These are phyloP conservation scores for Thelaira solivaga DNA, from an alignment of 2,888 invertebrate species.

Conservation along the genomic window DNA sequence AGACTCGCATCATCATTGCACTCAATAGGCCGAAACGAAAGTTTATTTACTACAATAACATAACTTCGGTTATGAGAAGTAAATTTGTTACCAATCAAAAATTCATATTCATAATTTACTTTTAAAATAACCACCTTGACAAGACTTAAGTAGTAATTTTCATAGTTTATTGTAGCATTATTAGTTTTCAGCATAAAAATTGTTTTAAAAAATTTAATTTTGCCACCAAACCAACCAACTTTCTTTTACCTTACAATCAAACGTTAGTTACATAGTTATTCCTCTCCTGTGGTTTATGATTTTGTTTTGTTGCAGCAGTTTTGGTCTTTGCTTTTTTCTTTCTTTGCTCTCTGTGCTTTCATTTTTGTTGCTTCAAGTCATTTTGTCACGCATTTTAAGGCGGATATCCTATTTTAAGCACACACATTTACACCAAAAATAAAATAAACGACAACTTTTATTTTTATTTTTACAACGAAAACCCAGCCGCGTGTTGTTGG, in stretches of 20 bases:
- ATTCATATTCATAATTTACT: conserved; percentile 46
- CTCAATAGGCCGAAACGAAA: no score
- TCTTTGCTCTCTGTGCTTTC: neutral
- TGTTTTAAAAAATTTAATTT: no score
- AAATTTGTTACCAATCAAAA: no score
- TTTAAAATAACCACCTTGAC: conserved; percentile 45
- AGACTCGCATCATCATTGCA: no score
- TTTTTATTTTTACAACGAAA: conserved; percentile 7
- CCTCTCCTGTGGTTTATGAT: conserved; percentile 25
- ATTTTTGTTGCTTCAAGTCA: conserved; percentile 50
- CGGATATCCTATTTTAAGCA: conserved; percentile 60
- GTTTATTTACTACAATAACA: no score
- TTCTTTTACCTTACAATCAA: neutral
- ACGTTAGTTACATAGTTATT: no score
- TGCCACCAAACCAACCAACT: neutral
- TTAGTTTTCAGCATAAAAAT: conserved; percentile 45
- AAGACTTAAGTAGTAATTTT: conserved; percentile 54
- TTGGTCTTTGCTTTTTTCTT: no score
- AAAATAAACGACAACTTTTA: neutral
- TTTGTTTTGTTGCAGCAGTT: conserved; percentile 16
- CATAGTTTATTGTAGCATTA: conserved; percentile 37
- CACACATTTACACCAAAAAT: neutral
- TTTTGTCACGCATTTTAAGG: conserved; percentile 63
- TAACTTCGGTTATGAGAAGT: no score
- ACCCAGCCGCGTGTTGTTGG: conserved; percentile 3